A percentile compares a stretch with the other conserved stretches of the same genome.
phyloP scores from a whole-genome alignment of 37 sponge, comb jelly and placozoan genomes.

The Beroe forskalii region DNA sequence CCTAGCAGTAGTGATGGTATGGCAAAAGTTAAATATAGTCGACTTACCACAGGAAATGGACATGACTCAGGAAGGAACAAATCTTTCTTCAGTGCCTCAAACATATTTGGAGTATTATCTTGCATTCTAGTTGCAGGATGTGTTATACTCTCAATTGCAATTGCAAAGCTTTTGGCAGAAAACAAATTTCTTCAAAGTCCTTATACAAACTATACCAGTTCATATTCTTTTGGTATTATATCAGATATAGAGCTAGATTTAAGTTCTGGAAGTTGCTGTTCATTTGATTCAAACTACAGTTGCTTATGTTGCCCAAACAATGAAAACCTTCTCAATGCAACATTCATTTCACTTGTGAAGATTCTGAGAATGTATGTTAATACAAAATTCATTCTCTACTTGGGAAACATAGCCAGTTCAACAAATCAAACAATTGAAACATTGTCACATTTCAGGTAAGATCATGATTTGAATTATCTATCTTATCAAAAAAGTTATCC shows the following conservation, averaged over 20 bases:
- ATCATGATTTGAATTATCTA: too few species aligned
- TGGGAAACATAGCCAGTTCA: conserved; percentile 41
- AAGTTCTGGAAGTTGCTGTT: neutral
- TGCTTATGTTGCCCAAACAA: conserved; percentile 46
- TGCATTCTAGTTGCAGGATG: conserved; percentile 44
- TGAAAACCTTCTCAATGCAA: conserved; percentile 26
- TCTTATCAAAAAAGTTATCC: too few species aligned
- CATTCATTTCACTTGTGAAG: conserved; percentile 6
- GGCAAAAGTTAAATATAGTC: neutral
- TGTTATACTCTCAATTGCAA: neutral
- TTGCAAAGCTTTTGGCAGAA: conserved; percentile 22
- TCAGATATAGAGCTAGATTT: conserved; percentile 35
- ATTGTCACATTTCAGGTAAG: conserved; percentile 37
- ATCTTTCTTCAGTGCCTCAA: neutral
- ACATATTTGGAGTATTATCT: conserved; percentile 2
- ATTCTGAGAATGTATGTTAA: conserved; percentile 60
- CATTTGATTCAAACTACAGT: conserved; percentile 14
- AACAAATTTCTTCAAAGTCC: conserved; percentile 48
- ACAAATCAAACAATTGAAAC: neutral
- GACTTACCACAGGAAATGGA: neutral
- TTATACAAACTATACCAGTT: conserved; percentile 55
- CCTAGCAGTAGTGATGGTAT: neutral
- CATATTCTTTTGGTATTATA: conserved; percentile 29
- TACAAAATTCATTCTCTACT: conserved; percentile 40
- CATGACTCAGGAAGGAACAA: neutral